These are phyloP conservation scores for Syngnathoides biaculeatus DNA, from an alignment of 2,113 vertebrate genomes.

Conservation along the genomic window DNA sequence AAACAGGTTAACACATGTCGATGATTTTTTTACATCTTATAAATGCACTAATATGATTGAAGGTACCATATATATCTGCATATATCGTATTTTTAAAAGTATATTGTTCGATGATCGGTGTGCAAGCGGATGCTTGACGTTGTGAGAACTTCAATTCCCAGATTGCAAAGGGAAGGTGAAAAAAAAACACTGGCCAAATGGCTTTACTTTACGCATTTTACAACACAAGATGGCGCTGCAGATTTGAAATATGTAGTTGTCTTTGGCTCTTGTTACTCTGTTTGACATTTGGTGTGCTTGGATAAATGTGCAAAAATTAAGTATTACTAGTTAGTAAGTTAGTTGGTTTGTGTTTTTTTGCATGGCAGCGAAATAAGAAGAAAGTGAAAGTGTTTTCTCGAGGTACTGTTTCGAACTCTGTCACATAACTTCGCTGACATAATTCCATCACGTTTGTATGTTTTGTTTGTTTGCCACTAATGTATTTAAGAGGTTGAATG, in stretches of 20 bases:
- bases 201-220: neutral
- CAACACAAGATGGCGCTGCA: slow-evolving; percentile 50
- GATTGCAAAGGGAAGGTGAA: slow-evolving; percentile 9
- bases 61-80: accelerated
- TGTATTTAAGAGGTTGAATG: no score
- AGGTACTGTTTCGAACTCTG: neutral
- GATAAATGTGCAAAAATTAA: neutral
- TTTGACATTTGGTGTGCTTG: neutral
- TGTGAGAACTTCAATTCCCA: slow-evolving; percentile 44
- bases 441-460: neutral
- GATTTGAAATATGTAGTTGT: neutral
- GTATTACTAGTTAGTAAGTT: neutral
- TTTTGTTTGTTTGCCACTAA: neutral
- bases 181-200: neutral
- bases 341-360: neutral
- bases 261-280: neutral
- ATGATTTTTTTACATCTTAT: accelerated
- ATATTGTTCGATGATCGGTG: neutral
- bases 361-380: neutral
- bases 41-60: accelerated
- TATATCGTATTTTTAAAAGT: accelerated
- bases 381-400: neutral
- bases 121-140: neutral
- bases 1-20: neutral
- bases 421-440: neutral